Conservation (phyloP, 2,888 invertebrate species). For the Mythimna albipuncta region DNA sequence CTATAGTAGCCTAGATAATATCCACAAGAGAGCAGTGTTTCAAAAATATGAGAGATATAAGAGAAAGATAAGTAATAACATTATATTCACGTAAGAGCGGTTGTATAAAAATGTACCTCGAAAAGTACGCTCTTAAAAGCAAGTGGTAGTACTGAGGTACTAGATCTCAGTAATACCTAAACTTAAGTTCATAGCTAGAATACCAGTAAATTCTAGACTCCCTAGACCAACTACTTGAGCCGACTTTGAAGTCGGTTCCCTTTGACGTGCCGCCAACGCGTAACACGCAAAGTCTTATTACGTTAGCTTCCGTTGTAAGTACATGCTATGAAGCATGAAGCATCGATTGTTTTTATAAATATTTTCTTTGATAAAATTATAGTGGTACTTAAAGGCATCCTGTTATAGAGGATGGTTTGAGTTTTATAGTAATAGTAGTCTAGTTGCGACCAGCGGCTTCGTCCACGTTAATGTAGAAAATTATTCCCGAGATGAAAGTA, state of each 20-base stretch:
- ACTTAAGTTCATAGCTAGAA: constrained; percentile 2
- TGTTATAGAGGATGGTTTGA: constrained; percentile 1
- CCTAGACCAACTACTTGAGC: constrained; percentile 9
- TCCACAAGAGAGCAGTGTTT: too few species aligned
- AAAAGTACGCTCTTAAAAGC: too few species aligned
- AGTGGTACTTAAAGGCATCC: constrained; percentile 31
- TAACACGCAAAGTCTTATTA: constrained; percentile 49
- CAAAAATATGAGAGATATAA: too few species aligned
- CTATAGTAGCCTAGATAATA: too few species aligned
- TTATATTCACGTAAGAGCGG: too few species aligned
- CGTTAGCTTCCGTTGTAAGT: constrained; percentile 54
- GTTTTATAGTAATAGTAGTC: not conserved
- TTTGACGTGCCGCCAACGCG: constrained; percentile 57
- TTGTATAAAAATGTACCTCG: too few species aligned
- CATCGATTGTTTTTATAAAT: constrained; percentile 51
- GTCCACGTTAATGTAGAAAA: too few species aligned
- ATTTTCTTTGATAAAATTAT: constrained; percentile 40
- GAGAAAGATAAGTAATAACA: too few species aligned
- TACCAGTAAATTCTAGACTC: constrained; percentile 16
- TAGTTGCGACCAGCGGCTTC: too few species aligned
- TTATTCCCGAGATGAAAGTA: too few species aligned
- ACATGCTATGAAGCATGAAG: constrained; percentile 30
- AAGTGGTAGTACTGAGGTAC: too few species aligned
- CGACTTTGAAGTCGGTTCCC: constrained; percentile 47
- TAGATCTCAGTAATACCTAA: not conserved